These are phyloP conservation scores for Lasioglossum oenotherae DNA, from an alignment of 2,888 invertebrate genomes.

Conservation along the genomic window DNA sequence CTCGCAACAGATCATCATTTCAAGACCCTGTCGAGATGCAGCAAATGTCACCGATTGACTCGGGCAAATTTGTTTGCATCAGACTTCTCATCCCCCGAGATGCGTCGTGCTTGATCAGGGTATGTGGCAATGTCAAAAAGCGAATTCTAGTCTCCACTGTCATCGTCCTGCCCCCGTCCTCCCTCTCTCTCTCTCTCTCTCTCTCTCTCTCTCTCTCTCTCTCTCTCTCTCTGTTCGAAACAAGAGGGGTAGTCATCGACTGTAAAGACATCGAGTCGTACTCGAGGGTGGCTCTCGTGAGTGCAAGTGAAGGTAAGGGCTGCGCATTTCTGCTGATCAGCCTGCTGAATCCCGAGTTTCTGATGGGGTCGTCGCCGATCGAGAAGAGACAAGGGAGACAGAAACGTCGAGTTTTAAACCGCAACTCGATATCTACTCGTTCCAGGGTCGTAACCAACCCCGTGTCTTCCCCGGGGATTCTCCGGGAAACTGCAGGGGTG, in stretches of 20 bases:
- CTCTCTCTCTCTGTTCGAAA: constrained; percentile 11
- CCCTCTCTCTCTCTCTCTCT: neutral
- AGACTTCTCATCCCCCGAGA: neutral
- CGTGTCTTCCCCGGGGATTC: constrained; percentile 71
- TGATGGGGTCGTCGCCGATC: constrained; percentile 70
- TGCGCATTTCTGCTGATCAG: constrained; percentile 81
- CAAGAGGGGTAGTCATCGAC: constrained; percentile 56
- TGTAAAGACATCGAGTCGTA: constrained; percentile 66
- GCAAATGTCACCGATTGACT: neutral
- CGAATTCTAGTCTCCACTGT: constrained; percentile 41
- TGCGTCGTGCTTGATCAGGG: neutral
- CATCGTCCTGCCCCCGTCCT: constrained; percentile 12
- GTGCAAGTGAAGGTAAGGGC: constrained; percentile 70
- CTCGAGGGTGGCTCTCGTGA: constrained; percentile 65
- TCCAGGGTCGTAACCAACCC: constrained; percentile 76
- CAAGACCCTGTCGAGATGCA: neutral
- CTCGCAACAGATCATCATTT: neutral
- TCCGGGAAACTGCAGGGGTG: constrained; percentile 70
- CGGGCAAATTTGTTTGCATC: neutral
- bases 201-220: neutral
- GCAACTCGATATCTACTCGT: constrained; percentile 82
- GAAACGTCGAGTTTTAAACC: constrained; percentile 81
- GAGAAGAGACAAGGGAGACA: constrained; percentile 66
- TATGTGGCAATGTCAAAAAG: constrained; percentile 24
- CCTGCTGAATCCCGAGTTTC: constrained; percentile 79